Percentiles rank a stretch among this genome's conserved stretches.
These are phyloP conservation scores for Beris morrisii DNA, from an alignment of 2,888 invertebrate genomes.

Conservation along the genomic window DNA sequence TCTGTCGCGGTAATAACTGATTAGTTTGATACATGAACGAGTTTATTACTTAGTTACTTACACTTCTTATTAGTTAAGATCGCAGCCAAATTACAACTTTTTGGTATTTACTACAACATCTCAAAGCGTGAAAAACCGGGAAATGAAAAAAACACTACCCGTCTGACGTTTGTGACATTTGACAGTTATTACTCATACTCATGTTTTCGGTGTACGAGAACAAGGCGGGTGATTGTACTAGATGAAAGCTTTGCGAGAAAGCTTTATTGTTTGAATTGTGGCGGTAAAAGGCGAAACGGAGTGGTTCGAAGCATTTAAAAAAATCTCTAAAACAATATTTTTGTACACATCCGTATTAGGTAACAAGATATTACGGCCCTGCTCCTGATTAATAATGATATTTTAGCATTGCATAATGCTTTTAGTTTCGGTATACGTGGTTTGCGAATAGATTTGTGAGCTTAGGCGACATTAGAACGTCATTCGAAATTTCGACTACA, in stretches of 20 bases:
- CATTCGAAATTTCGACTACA: too few species aligned
- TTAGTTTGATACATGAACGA: background rate
- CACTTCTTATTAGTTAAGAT: slow-evolving; percentile 2
- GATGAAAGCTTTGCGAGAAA: slow-evolving; percentile 16
- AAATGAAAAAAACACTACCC: slow-evolving; percentile 17
- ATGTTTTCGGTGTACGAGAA: slow-evolving; percentile 11
- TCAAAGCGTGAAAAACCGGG: slow-evolving; percentile 2
- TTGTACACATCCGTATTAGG: too few species aligned
- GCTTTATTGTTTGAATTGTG: background rate
- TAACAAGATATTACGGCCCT: too few species aligned
- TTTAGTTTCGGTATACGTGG: too few species aligned
- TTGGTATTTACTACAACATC: slow-evolving; percentile 3
- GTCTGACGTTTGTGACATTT: slow-evolving; percentile 12
- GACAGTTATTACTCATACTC: slow-evolving; percentile 13
- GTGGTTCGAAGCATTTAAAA: too few species aligned
- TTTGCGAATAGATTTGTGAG: too few species aligned
- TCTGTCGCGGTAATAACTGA: background rate
- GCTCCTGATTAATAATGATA: too few species aligned
- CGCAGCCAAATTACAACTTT: background rate
- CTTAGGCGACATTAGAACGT: too few species aligned
- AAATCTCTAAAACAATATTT: too few species aligned
- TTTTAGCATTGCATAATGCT: too few species aligned
- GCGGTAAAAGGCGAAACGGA: too few species aligned
- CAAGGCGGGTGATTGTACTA: background rate
- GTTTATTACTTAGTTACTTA: slow-evolving; percentile 1